Conservation (phyloP, 2,113 vertebrate genomes). For the Corydoras sp. region DNA sequence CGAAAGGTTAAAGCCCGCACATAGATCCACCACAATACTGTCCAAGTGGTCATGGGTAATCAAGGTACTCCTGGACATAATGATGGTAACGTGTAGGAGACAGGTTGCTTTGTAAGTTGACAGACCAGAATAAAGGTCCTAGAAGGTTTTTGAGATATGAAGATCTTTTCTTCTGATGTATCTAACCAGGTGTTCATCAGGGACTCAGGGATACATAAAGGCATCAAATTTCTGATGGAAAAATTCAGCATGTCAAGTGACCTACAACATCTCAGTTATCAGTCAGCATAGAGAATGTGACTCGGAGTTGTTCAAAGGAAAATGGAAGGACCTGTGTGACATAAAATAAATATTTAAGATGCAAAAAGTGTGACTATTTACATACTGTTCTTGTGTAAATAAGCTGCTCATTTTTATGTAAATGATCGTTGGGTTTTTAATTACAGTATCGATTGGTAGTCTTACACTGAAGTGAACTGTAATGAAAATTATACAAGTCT, state of each 20-base stretch:
- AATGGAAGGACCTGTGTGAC: neutral
- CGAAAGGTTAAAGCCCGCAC: conserved; percentile 3
- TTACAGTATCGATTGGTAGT: too few species aligned
- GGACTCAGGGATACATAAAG: neutral
- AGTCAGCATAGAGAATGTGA: neutral
- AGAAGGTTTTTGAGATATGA: conserved; percentile 1
- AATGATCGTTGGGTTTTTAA: too few species aligned
- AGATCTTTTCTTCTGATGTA: conserved; percentile 11
- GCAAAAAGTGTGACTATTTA: too few species aligned
- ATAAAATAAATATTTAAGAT: too few species aligned
- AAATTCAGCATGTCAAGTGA: neutral
- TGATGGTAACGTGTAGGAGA: conserved; percentile 1
- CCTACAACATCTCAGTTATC: neutral
- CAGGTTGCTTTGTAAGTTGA: conserved; percentile 25
- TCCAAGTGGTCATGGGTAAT: neutral
- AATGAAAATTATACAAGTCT: too few species aligned
- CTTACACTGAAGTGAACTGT: too few species aligned
- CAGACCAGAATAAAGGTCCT: conserved; percentile 5
- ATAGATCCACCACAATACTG: conserved; percentile 6
- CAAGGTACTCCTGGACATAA: neutral
- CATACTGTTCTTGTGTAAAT: too few species aligned
- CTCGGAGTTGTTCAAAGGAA: neutral
- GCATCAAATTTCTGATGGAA: neutral
- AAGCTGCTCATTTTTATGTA: too few species aligned
- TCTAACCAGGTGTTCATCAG: neutral